These are phyloP conservation scores for Amblyopsis hoosieri DNA, from an alignment of 2,797 vertebrate species.

Conservation along the genomic window DNA sequence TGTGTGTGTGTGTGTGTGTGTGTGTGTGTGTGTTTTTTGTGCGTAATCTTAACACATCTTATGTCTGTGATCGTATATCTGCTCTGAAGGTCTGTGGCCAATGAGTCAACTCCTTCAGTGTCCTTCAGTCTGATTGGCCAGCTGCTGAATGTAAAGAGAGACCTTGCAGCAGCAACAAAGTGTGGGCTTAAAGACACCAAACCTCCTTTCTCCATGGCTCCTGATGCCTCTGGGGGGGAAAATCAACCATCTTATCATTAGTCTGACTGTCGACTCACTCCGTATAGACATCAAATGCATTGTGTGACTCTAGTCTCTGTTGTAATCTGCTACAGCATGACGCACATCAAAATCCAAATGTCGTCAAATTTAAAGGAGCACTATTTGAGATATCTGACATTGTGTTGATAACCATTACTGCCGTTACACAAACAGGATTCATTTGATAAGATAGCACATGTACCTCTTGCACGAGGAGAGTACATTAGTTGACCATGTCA, in stretches of 20 bases:
- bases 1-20: neutral
- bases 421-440: no score
- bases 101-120: neutral
- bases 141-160: neutral
- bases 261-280: neutral
- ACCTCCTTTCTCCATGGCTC: neutral
- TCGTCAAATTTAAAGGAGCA: no score
- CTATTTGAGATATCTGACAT: no score
- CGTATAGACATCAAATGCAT: neutral
- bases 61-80: constrained; percentile 27
- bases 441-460: no score
- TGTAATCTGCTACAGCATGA: no score
- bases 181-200: neutral
- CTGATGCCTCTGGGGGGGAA: no score
- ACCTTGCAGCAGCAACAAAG: neutral
- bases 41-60: constrained; percentile 7
- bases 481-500: no score
- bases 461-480: no score
- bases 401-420: no score
- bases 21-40: neutral
- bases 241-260: neutral
- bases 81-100: constrained; percentile 9
- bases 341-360: no score
- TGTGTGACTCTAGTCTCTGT: no score
- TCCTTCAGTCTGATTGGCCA: constrained; percentile 14